Base-by-base conservation (phyloP, 2,888 invertebrate species). In the Chloroclysta siterata region DNA sequence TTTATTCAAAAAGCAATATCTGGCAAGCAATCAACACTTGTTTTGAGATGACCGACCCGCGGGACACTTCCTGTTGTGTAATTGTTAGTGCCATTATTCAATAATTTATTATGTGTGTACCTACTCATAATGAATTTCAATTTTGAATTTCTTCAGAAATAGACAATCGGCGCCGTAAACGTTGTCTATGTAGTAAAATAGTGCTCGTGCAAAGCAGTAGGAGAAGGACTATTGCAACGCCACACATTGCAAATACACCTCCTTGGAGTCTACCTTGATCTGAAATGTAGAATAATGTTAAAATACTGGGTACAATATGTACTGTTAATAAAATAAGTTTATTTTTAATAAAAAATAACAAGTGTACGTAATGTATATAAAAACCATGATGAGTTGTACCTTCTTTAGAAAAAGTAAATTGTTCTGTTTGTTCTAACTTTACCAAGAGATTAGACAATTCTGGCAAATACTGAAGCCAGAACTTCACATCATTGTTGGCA, bases 161-260 rank as follows among this genome's bases (percentile, higher is more conserved):
- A 8, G 80, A 78, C 59, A 84, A 81, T 28, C 82, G 79, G 57
- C 82, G 80, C 53, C 78, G 77, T 41, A 77, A 74, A 42, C 82
- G 81, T 72, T 83, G 82, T 68, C 71, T 81, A 28, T 84, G 93
- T 53, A 95, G 78, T 53, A 95, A 79, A 54, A 94, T 81, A 33
- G 94, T 90, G 68, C 94, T 93, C 17, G 93, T 84, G 50, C 93
- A 79, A 33, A 94, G 83, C 15, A 94, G 80, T 28, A 89, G 77
- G 33, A 94, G 80, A 29, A 95, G 82, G 28, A 93, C 87, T 42
- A 91, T 79, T 36, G 94, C 90, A 22, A 94, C 85, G 22, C 93
- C 94, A 64, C 94, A 91, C 82, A 95, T 89, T 0, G 94, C 95
- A 73, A 94, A 94, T 74, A 95, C 93, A 33, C 95, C 95, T 68